Percentiles rank a stretch among this genome's conserved stretches.
These are phyloP conservation scores for Bucco capensis DNA, from an alignment of 2,113 vertebrate species.

Conservation along the genomic window DNA sequence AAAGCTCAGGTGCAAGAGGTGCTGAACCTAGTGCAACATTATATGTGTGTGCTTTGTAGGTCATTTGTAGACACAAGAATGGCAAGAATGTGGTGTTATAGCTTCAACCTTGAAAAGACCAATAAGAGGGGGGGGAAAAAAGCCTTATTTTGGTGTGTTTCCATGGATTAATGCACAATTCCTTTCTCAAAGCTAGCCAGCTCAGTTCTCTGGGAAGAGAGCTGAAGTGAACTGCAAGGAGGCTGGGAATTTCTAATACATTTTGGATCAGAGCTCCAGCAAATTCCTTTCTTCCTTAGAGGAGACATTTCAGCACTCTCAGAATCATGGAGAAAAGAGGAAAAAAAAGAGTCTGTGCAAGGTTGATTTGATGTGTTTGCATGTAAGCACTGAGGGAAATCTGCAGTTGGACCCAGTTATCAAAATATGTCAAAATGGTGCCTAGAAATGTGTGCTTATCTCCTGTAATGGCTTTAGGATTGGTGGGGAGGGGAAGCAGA, in stretches of 20 bases:
- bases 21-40: background rate
- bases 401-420: background rate
- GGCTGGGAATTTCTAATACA: background rate
- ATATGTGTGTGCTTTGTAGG: background rate
- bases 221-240: background rate
- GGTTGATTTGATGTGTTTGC: background rate
- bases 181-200: background rate
- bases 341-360: background rate
- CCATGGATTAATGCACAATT: background rate
- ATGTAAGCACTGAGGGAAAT: background rate
- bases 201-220: rapidly evolving
- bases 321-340: background rate
- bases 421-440: conserved; percentile 38
- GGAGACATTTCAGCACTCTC: background rate
- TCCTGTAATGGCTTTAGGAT: conserved; percentile 42
- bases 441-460: conserved; percentile 31
- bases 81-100: background rate
- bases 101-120: background rate
- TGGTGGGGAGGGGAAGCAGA: conserved; percentile 17
- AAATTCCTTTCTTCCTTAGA: background rate
- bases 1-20: background rate
- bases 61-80: background rate
- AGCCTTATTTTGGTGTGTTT: background rate
- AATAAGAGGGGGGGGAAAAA: background rate
- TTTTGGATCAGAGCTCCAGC: background rate